Base-by-base conservation (phyloP, 1,140 invertebrate species). In the Charaxes varanes region DNA sequence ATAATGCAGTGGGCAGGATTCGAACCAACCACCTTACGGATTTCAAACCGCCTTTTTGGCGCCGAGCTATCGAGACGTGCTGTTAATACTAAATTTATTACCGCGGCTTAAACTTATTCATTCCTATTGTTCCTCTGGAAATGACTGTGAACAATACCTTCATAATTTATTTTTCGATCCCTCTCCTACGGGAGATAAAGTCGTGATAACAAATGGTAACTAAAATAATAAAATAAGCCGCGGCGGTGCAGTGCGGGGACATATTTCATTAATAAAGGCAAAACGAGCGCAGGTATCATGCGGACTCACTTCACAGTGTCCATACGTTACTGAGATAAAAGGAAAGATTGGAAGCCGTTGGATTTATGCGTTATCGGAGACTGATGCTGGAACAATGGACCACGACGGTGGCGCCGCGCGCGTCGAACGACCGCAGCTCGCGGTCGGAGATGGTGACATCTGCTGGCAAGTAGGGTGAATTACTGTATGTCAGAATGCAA, bases 221-320 rank as follows among this genome's bases (percentile, higher is more conserved):
- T 78, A 78, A 82, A 81, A 81, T 81, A 80, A 80, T 74, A 81
- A 78, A 79, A 77, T 73, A 69, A 73, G 65, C 64, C 53, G 48
- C 53, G 44, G 54, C 54, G 61, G 38, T 62, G 63, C 63, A 72
- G 78, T 72, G 63, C 63, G 71, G 78, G 72, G 77, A 81, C 77
- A 82, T 82, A 82, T 82, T 82, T 82, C 71, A 82, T 79, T 82
- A 82, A 80, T 77, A 80, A 82, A 82, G 65, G 51, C 66, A 80
- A 82, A 77, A 82, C 67, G 68, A 82, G 50, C 63, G 65, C 38
- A 62, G 58, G 62, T 67, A 76, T 78, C 74, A 77, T 80, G 74
- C 64, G 72, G 63, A 62, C 73, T 80, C 71, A 82, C 78, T 82
- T 80, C 66, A 76, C 71, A 74, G 71, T 77, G 66, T 78, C 73